Base-by-base conservation (phyloP, 1,140 invertebrate species). In the Hydropsyche tenuis region DNA sequence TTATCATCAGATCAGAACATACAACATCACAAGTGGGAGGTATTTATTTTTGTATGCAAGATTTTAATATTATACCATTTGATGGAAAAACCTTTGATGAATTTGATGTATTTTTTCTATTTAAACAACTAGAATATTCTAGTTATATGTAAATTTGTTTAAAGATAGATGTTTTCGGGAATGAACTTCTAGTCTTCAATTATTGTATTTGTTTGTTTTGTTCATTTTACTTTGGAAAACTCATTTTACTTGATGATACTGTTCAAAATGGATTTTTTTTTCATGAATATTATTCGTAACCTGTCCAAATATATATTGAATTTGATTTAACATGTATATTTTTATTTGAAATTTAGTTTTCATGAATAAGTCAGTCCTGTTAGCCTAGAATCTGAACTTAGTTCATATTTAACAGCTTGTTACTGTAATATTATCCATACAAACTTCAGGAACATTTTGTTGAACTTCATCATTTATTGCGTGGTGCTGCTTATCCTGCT, bases 361-460 rank as follows among this genome's bases (percentile, higher is more conserved):
- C 6, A 22, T 23, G 62, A 25, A 27, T 23, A n/a, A 20, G 56
- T 68, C 45, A 43, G 65, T 48, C 65, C 11, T 20, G 14, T 68
- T 12, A 42, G 69, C 9, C 56, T 60, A 62, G 53, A 20, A 51
- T 70, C 45, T 16, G 51, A 25, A 37, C 16, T 16, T 42, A 56
- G 48, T 62, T 46, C 53, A 60, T 70, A 60, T 60, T 56, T 56
- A 14, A 46, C 48, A 60, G 53, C 53, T 42, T 60, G 51, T 70
- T 70, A 46, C 53, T 70, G 69, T 75, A 6, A 74, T 64, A 64
- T 69, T 46, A 48, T 69, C 60, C 46, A 56, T 64, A 62, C 37
- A 23, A 37, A 65, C 63, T 65, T 65, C 63, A 65, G 63, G 63
- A 65, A 43, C 63, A 45, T 48, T 46, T 48, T 68, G 45, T 68